phyloP scores from a whole-genome alignment of 2,797 vertebrate species.

The Sebastiscus albofasciatus region DNA sequence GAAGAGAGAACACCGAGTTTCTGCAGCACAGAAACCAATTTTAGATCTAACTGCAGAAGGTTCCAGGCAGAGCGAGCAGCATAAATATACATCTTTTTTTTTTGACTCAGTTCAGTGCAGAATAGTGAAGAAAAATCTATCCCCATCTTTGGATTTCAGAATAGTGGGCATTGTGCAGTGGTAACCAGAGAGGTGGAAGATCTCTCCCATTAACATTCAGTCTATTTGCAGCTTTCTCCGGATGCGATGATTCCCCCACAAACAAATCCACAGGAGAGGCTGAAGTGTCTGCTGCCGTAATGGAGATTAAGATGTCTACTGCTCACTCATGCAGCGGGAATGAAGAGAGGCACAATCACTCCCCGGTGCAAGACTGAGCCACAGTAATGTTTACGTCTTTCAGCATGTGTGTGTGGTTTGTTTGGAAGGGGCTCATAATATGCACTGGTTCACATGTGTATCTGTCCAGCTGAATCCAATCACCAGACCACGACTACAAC shows the following conservation, averaged over 20 bases:
- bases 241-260: neutral
- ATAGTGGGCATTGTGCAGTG: neutral
- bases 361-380: slow-evolving; percentile 2
- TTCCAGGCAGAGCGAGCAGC: neutral
- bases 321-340: slow-evolving; percentile 60
- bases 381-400: neutral
- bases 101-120: neutral
- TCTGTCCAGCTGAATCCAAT: neutral
- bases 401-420: slow-evolving; percentile 4
- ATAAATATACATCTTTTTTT: neutral
- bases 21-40: neutral
- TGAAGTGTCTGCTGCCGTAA: slow-evolving; percentile 47
- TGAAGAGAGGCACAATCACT: slow-evolving; percentile 30
- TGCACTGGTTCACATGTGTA: neutral
- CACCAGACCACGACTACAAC: neutral
- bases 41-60: neutral
- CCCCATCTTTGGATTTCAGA: neutral
- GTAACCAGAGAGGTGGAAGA: neutral
- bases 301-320: slow-evolving; percentile 74
- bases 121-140: neutral
- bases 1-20: neutral
- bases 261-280: slow-evolving; percentile 47
- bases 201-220: slow-evolving; percentile 6
- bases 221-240: slow-evolving; percentile 20
- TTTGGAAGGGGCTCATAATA: neutral